Percentiles rank a stretch among this genome's conserved stretches.
These are phyloP conservation scores for Hippocampus mohnikei DNA, from an alignment of 2,113 vertebrate genomes.

Conservation along the genomic window DNA sequence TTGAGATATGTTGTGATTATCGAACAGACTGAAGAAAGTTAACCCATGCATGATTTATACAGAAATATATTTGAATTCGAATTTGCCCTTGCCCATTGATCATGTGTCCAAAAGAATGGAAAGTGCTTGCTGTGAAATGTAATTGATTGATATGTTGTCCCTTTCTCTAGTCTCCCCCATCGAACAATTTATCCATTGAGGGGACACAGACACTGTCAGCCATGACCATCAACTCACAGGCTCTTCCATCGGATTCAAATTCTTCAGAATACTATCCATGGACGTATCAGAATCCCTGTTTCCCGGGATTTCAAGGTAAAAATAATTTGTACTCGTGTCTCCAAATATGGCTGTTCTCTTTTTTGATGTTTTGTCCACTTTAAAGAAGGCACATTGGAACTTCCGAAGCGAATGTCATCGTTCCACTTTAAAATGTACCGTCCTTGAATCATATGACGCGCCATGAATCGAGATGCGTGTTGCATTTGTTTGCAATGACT, in stretches of 20 bases:
- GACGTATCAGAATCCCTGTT: neutral
- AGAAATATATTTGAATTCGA: neutral
- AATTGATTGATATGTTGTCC: neutral
- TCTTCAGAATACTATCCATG: neutral
- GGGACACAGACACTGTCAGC: neutral
- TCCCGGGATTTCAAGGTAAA: constrained; percentile 2
- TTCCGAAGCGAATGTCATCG: neutral
- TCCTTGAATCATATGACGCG: too few species aligned
- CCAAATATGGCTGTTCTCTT: neutral
- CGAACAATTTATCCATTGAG: neutral
- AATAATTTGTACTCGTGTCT: neutral
- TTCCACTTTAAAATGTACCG: too few species aligned
- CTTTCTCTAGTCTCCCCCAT: neutral
- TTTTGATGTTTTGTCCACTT: neutral
- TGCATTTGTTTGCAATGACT: too few species aligned
- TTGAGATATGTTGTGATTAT: neutral
- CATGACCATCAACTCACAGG: neutral
- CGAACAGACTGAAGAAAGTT: neutral
- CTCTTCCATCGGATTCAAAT: neutral
- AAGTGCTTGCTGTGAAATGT: neutral
- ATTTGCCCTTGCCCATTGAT: neutral
- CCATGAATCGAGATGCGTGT: too few species aligned
- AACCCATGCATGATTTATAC: neutral
- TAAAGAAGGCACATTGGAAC: neutral
- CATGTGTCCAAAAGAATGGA: neutral